Conservation (phyloP, 2,113 vertebrate species). For the Epinephelus moara region DNA sequence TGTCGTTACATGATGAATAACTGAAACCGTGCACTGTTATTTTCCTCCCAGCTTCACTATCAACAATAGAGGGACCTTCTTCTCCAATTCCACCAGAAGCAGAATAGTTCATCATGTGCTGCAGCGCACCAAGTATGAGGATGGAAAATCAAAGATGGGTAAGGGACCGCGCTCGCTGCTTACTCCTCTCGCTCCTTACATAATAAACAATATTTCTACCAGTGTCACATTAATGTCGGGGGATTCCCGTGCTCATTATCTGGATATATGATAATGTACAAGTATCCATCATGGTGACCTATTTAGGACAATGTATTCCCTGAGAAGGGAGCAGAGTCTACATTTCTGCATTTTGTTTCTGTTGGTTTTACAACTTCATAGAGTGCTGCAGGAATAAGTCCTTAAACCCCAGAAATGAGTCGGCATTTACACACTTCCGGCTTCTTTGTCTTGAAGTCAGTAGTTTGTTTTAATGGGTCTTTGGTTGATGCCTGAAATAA, state of each 20-base stretch:
- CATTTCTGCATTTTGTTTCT: background rate
- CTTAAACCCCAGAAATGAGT: no score
- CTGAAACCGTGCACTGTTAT: slow-evolving; percentile 29
- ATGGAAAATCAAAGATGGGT: slow-evolving; percentile 99
- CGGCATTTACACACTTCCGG: no score
- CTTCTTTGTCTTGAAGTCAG: no score
- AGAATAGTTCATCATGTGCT: slow-evolving; percentile 97
- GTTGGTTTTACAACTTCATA: background rate
- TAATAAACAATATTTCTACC: background rate
- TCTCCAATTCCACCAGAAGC: slow-evolving; percentile 98
- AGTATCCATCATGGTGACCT: background rate
- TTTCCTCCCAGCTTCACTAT: slow-evolving; percentile 91
- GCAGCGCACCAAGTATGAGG: slow-evolving; percentile 98
- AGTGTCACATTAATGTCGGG: background rate
- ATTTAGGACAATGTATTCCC: slow-evolving; percentile 2
- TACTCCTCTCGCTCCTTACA: background rate
- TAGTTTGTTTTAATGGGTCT: no score
- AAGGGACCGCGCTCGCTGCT: slow-evolving; percentile 44
- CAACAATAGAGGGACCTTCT: slow-evolving; percentile 97
- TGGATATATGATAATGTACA: background rate
- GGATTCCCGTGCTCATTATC: background rate
- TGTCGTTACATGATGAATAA: slow-evolving; percentile 26
- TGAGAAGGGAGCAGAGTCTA: background rate
- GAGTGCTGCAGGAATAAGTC: no score
- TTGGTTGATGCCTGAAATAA: no score